Base-by-base conservation (phyloP, 2,888 invertebrate species). In the Scelioninae gen. 1 region DNA sequence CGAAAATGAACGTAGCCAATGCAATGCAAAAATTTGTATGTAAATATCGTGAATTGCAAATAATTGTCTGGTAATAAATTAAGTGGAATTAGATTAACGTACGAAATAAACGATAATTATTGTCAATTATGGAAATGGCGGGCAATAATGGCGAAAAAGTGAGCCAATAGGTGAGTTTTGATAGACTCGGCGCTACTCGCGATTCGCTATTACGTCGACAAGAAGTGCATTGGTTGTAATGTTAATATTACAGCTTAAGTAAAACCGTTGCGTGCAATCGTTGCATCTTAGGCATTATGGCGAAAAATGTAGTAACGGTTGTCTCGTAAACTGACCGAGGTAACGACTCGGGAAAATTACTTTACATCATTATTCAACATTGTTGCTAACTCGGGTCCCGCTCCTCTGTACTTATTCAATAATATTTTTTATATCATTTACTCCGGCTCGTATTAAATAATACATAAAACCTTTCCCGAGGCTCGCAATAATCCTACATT, bases 321-420 rank as follows among this genome's bases (percentile, higher is more conserved):
- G 80, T 75, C 81, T 81, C 81, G 71, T 81, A 81, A 81, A 81
- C 76, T 69, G 75, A 29, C 75, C 69, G 81, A 81, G 75, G 63
- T 75, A 81, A 81, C 81, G 81, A 76, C 81, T 76, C 71, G 60
- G 65, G 58, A 38, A 76, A 81, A 81, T 76, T 76, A 58, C 76
- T 82, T 76, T 72, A 82, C 82, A 72, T 82, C 71, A 77, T 82
- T 82, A 82, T 82, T 82, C 82, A 82, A 82, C 82, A 82, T 82
- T 77, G 82, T 77, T 77, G 77, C 77, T 65, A 69, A 68, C 72
- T 53, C 65, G 53, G 60, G 51, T 71, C 58, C 53, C 69, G 75
- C 65, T 80, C 62, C 75, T 75, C 76, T 71, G 75, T 74, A 82
- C 82, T 76, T 82, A 75, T 82, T 76, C 76, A 81, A 81, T 81